phyloP scores from a whole-genome alignment of 2,113 vertebrate genomes.

The Dasyprocta punctata region DNA sequence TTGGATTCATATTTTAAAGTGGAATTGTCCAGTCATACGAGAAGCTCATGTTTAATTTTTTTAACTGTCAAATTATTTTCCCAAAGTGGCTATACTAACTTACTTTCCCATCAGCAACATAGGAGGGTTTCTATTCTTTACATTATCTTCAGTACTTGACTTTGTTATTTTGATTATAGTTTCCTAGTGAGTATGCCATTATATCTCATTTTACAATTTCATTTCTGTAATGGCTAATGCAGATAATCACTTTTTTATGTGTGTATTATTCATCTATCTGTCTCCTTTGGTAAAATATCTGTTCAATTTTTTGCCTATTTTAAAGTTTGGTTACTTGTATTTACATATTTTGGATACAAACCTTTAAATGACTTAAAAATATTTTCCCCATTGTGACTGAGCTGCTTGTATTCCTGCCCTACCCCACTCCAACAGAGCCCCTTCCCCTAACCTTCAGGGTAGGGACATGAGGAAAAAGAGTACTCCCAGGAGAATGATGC shows the following conservation, averaged over 20 bases:
- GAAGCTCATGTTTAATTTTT: neutral
- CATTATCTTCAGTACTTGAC: neutral
- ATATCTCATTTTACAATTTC: neutral
- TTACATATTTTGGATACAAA: slow-evolving; percentile 3
- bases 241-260: neutral
- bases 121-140: neutral
- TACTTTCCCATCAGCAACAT: neutral
- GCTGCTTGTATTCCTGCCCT: neutral
- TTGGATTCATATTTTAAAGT: neutral
- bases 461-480: neutral
- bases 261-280: neutral
- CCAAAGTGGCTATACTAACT: neutral
- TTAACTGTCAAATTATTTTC: neutral
- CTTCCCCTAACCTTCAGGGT: neutral
- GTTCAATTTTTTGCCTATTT: slow-evolving; percentile 10
- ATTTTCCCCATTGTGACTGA: neutral
- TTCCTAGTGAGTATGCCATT: neutral
- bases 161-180: neutral
- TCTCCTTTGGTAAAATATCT: neutral
- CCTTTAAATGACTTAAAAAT: neutral
- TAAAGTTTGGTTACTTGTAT: slow-evolving; percentile 7
- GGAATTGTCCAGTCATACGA: neutral
- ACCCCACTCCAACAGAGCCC: neutral
- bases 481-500: no score
- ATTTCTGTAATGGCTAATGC: neutral